These are phyloP conservation scores for Drosophila sp. DNA, from an alignment of 1,140 invertebrate species.

Conservation along the genomic window DNA sequence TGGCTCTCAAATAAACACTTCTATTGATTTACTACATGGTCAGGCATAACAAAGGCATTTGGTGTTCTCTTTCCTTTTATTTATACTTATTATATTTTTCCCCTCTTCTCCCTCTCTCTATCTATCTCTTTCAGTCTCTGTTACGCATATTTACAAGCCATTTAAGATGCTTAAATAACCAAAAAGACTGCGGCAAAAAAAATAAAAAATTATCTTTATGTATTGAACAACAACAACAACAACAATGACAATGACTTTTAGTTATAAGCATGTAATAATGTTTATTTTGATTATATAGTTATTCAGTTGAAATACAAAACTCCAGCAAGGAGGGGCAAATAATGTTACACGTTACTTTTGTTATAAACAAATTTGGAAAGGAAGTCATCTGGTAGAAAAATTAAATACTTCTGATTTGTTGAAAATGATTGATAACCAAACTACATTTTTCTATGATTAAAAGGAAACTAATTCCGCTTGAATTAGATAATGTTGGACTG, in stretches of 20 bases:
- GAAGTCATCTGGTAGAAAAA: too few relatives aligned
- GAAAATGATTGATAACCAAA: too few relatives aligned
- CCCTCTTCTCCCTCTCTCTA: not conserved
- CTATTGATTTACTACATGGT: slow-evolving; percentile 52
- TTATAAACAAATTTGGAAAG: too few relatives aligned
- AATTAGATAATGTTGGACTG: too few relatives aligned
- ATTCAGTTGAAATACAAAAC: slow-evolving; percentile 34
- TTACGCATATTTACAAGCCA: slow-evolving; percentile 44
- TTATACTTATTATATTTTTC: not conserved
- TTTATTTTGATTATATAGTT: slow-evolving; percentile 53
- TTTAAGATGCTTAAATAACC: slow-evolving; percentile 60
- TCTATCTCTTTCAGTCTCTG: not conserved
- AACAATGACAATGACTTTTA: slow-evolving; percentile 7
- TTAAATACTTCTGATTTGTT: too few relatives aligned
- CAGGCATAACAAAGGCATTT: slow-evolving; percentile 41
- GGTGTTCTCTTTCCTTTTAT: slow-evolving; percentile 24
- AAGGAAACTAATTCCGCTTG: too few relatives aligned
- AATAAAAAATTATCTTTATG: slow-evolving; percentile 9
- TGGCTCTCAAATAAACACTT: slow-evolving; percentile 65
- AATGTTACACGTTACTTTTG: too few relatives aligned
- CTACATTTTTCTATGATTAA: too few relatives aligned
- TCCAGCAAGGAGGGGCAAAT: too few relatives aligned
- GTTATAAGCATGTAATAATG: slow-evolving; percentile 20
- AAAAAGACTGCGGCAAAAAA: slow-evolving; percentile 2
- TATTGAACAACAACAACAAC: not conserved